Base-by-base conservation (phyloP, 2,888 invertebrate species). In the Eilema sororculum region DNA sequence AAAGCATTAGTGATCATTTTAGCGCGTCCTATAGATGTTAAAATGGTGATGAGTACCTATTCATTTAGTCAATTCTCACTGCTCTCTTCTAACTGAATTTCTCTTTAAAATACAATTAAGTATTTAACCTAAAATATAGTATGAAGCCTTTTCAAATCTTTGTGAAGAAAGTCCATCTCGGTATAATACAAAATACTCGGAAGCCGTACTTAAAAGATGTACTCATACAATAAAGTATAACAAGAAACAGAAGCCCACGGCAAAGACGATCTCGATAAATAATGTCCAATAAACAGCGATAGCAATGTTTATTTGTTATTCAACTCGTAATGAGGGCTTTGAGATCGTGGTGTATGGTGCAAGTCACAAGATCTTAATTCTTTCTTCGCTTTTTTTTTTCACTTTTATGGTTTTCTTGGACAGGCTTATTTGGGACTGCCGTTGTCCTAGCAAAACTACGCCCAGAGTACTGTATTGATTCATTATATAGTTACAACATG, bases 231-330 rank as follows among this genome's bases (percentile, higher is more conserved):
- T 63, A 58, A 57, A 58, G 37, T n/a, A 62, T 22, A 61, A 70
- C 68, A 74, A 56, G 74, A 77, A 77, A 73, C 69, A 58, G 62
- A 69, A 78, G 74, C 72, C 71, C 63, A 69, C 74, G 73, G 78
- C 73, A 75, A 70, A 77, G 78, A 72, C 74, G 76, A 78, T 82
- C 83, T 82, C 87, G 82, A 87, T 90, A 90, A 91, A 91, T 89
- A 90, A 89, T 88, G 87, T 88, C 87, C 89, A 89, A 91, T 90
- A 88, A 89, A 89, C 84, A 85, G 82, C 84, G 85, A 83, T 85
- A 76, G 77, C 84, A 76, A 84, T 88, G 86, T 90, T 91, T 91
- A 91, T 90, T 90, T 90, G 89, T 89, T 91, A 89, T 90, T 89
- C 87, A 83, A 87, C 86, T 90, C 85, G 86, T 90, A 91, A 91